Base-by-base conservation (phyloP, 2,113 vertebrate species). In the Vireo altiloquus region DNA sequence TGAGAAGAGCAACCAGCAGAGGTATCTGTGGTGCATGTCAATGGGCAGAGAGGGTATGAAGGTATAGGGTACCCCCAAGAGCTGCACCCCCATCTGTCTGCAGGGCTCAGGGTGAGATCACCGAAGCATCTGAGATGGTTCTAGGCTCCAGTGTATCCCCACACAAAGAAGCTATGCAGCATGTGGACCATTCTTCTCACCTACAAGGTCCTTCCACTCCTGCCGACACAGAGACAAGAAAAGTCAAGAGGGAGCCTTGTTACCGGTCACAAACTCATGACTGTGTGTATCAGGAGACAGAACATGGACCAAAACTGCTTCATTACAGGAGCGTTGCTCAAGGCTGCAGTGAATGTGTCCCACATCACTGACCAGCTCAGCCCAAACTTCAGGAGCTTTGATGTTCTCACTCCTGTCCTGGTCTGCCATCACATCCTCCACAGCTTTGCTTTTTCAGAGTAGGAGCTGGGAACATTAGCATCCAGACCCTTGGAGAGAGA, bases 241-340 rank as follows among this genome's bases (percentile, higher is more conserved):
- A n/a, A 72, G 52, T 33, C 66, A 87, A 47, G 28, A 21, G 12
- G 22, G 9, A 81, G 13, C 24, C 39, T 50, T 14, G 1, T 13
- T 39, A 60, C n/a, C 15, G 16, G 24, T 39, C 75, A 82, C 74
- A 60, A 49, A 71, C 19, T 68, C 35, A 44, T 5, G 18, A 18
- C 40, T 57, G 22, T 18, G 2, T 28, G 46, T 33, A 39, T 39
- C 78, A 75, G 42, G 31, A 71, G 44, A 37, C 56, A 87, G 63
- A 71, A 31, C 9, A 31, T 0, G 2, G 13, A 76, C 31, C 53
- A 71, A 44, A 88, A 28, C 7, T 72, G 40, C 31, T 44, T 50
- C 56, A 63, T 9, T 19, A 20, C 7, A 42, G 64, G 6, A 61
- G 17, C 10, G 1, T 0, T 39, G 20, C 39, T 42, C 1, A 0